Evolutionary conservation across 2,113 vertebrate genomes (phyloP), one percentile per base, ranked within the genome.

Genomic region (Chitala chitala): DNA sequence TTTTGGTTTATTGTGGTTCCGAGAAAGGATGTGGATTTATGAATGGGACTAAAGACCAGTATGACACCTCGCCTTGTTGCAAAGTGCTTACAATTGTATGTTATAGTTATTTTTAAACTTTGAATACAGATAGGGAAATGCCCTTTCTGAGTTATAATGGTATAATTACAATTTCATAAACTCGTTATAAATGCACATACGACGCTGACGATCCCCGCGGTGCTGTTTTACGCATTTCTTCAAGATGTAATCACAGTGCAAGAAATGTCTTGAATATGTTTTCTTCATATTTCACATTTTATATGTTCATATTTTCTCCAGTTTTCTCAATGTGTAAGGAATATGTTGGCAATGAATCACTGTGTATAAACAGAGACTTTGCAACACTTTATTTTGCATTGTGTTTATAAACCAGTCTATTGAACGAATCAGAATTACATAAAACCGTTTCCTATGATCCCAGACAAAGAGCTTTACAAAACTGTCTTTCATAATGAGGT

Each of bases 311-410:
- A 68, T 68, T 68, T 44, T 48, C 42, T 12, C 22, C 64, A 31
- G 64, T 42, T 68, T 59, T 46, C 42, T 68, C n/a, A 68, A 68
- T 29, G 46, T 68, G 64, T 48, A 46, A 63, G 40, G 29, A 68
- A 68, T 68, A 42, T 68, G 48, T 51, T 51, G 42, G 64, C 20
- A 68, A 44, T 68, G 64, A 68, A 48, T 48, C 64, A 68, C 64
- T 68, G 42, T 46, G 40, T 68, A 68, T 48, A 68, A 68, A 68
- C 46, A 68, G 42, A 22, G 40, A 46, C 64, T 46, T 68, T 31
- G 42, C 42, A 44, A 46, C 64, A 68, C 64, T 68, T 64, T 61
- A 31, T 33, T 68, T 48, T 68, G 13, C 53, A 26, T 29, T 46
- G 64, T 17, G 22, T 68, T 68, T 46, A 9, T 26, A 24, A 68